Evolutionary conservation across 2,888 invertebrate species (phyloP).

Genomic region (Tenthredo distinguenda): DNA sequence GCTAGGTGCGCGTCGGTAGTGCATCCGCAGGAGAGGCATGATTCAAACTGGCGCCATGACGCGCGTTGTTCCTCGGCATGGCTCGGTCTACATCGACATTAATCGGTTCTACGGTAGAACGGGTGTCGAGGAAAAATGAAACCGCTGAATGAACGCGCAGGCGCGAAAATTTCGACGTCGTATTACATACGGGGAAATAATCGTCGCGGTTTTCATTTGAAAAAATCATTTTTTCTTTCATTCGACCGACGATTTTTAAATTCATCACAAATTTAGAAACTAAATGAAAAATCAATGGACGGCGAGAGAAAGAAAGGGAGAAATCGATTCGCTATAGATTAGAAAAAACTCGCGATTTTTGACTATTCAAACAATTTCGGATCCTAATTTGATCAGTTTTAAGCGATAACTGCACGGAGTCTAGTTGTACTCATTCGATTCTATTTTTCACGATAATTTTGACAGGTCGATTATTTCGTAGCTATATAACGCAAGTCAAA

Average conservation of each 20-base stretch:
- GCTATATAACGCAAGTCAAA: not conserved
- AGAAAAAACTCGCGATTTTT: not conserved
- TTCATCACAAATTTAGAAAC: not conserved
- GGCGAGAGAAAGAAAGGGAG: not conserved
- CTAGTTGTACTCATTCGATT: not conserved
- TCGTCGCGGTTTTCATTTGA: not conserved
- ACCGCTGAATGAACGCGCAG: constrained; percentile 53
- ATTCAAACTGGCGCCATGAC: constrained; percentile 78
- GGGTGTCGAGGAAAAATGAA: constrained; percentile 44
- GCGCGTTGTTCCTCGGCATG: constrained; percentile 63
- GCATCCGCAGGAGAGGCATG: constrained; percentile 76
- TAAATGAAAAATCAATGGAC: not conserved
- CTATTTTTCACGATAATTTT: not conserved
- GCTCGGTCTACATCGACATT: constrained; percentile 26
- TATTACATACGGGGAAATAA: not conserved
- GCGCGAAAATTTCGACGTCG: constrained; percentile 55
- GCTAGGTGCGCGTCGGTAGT: constrained; percentile 63
- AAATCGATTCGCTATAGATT: not conserved
- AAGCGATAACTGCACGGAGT: not conserved
- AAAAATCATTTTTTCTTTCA: not conserved
- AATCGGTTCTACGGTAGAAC: constrained; percentile 41
- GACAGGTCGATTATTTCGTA: constrained; percentile 17
- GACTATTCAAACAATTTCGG: not conserved
- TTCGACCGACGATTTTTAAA: not conserved
- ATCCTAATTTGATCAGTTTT: not conserved